Percentiles rank a stretch among this genome's conserved stretches.
These are phyloP conservation scores for Haliclona indistincta DNA, from an alignment of 37 sponge, comb jelly and placozoan genomes.

Conservation along the genomic window DNA sequence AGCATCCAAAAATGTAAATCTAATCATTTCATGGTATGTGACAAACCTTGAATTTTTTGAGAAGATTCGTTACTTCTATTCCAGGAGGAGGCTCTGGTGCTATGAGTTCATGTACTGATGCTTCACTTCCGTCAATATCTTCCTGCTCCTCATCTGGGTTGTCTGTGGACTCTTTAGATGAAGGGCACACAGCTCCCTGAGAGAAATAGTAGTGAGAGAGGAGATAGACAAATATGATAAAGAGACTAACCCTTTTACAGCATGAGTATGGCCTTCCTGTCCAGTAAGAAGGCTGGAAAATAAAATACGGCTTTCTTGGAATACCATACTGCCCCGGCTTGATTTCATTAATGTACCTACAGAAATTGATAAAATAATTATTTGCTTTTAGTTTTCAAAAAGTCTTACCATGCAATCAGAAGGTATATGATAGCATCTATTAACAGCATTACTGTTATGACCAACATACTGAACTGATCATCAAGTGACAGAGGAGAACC, in stretches of 20 bases:
- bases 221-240: background rate
- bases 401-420: constrained; percentile 64
- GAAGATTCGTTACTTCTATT: background rate
- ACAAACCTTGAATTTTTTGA: constrained; percentile 13
- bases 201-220: background rate
- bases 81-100: background rate
- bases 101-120: background rate
- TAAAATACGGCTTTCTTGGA: constrained; percentile 59
- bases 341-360: constrained; percentile 44
- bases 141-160: background rate
- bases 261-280: constrained; percentile 25
- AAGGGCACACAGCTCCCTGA: too few species aligned
- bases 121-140: background rate
- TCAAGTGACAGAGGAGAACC: constrained; percentile 26
- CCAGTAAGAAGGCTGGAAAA: constrained; percentile 53
- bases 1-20: too few species aligned
- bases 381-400: background rate
- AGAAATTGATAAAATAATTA: background rate
- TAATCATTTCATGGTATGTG: too few species aligned
- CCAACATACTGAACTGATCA: constrained; percentile 57
- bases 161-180: too few species aligned
- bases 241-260: background rate
- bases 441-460: constrained; percentile 57
- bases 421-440: constrained; percentile 59
- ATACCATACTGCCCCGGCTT: constrained; percentile 76